Conservation (phyloP, 2,113 vertebrate genomes). For the Emberiza fucata region DNA sequence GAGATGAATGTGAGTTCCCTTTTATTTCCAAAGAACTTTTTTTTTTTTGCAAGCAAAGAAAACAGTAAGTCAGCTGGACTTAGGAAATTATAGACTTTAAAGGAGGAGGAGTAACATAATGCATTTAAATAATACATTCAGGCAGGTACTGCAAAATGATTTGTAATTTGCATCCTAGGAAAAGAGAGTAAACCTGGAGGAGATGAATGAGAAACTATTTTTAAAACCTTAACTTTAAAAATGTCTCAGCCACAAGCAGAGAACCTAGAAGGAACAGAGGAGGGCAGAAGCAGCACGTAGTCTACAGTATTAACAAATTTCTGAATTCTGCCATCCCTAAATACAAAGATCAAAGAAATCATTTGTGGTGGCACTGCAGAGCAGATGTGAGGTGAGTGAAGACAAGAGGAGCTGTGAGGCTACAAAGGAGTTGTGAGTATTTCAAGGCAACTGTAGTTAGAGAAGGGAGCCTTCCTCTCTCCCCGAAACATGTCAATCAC, state of each 20-base stretch:
- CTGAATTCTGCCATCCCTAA: neutral
- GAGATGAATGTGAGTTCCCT: neutral
- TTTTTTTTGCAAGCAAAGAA: neutral
- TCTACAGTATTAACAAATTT: neutral
- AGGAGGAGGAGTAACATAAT: neutral
- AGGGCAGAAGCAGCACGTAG: slow-evolving; percentile 25
- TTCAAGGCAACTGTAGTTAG: neutral
- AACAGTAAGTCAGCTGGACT: neutral
- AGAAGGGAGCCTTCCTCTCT: neutral
- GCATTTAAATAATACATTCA: neutral
- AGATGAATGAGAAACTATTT: neutral
- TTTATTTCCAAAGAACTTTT: neutral
- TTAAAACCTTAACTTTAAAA: neutral
- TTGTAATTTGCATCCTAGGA: neutral
- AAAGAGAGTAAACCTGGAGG: neutral
- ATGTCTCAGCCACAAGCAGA: neutral
- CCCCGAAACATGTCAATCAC: neutral
- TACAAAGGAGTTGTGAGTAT: neutral
- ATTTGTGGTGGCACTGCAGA: neutral
- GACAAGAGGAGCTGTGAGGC: neutral
- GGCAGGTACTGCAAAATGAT: neutral
- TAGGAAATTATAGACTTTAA: neutral
- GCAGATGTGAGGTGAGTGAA: neutral
- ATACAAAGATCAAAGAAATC: neutral
- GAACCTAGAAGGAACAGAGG: slow-evolving; percentile 16